Conservation (phyloP, 2,888 invertebrate genomes). For the Melieria omissa region DNA sequence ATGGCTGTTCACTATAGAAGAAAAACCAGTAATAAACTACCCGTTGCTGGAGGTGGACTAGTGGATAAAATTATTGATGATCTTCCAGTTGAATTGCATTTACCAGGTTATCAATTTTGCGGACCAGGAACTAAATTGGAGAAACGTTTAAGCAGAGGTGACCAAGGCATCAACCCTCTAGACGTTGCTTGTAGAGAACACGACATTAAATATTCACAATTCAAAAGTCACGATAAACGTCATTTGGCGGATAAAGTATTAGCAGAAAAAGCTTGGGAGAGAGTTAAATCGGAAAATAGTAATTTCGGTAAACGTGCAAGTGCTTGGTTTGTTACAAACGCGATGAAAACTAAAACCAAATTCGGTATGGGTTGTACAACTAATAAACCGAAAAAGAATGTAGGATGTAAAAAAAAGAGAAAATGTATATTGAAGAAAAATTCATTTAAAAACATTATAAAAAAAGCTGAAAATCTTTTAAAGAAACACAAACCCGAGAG, state of each 20-base stretch:
- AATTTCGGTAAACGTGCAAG: slow-evolving; percentile 37
- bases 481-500: slow-evolving; percentile 37
- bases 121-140: too few relatives aligned
- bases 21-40: too few relatives aligned
- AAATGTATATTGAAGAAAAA: slow-evolving; percentile 22
- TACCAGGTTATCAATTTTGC: too few relatives aligned
- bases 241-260: slow-evolving; percentile 26
- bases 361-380: slow-evolving; percentile 40
- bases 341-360: slow-evolving; percentile 43
- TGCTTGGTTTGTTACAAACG: slow-evolving; percentile 36
- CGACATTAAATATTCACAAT: slow-evolving; percentile 40
- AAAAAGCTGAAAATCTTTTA: slow-evolving; percentile 29
- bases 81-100: too few relatives aligned
- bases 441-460: slow-evolving; percentile 29
- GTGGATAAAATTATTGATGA: too few relatives aligned
- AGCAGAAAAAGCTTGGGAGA: slow-evolving; percentile 39
- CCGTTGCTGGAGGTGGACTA: too few relatives aligned
- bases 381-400: slow-evolving; percentile 5
- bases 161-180: slow-evolving; percentile 48
- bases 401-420: slow-evolving; percentile 17
- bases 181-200: slow-evolving; percentile 32
- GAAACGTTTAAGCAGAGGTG: too few relatives aligned
- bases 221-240: slow-evolving; percentile 10
- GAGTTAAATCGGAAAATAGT: slow-evolving; percentile 39
- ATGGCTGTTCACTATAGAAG: slow-evolving; percentile 33